Evolutionary conservation across 2,113 vertebrate species (phyloP), one percentile per base, ranked within the genome.

Genomic region (Mormyrus iriodes): DNA sequence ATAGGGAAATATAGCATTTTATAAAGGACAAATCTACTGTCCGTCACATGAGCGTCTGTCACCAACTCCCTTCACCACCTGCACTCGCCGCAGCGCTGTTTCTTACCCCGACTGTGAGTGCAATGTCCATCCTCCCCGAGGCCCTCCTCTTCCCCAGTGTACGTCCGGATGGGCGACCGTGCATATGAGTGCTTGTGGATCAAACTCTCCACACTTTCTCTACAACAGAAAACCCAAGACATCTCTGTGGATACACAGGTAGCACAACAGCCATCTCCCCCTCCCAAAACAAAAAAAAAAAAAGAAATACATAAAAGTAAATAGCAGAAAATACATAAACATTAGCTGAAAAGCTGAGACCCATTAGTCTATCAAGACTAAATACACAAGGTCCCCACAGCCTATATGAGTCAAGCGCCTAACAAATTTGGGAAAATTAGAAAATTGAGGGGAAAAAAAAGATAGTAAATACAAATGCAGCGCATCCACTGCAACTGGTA

Each of bases 171-270:
- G 0, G 98, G 98, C 0, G 98, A 99, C 83, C 98, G 96, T 89
- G 98, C 98, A 84, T 99, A 99, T 48, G 98, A 99, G 96, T 99
- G 98, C 95, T 99, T 99, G 92, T 99, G 98, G 94, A 99, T 99
- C 91, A 99, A 96, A 93, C 97, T 99, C 94, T 99, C 98, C 93
- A 99, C 98, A 76, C 98, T 99, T 96, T 99, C 98, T 95, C 98
- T 99, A 94, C 92, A 95, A 91, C 94, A 91, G 95, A 91, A 95
- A 88, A 94, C 4, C 88, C 92, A 46, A 92, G 91, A 92, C 92
- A 90, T 94, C 93, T 92, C 89, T 27, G 13, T 73, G 31, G 15
- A 88, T 27, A 88, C 17, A 19, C 73, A 79, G 73, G 35, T 79
- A 42, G 15, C 35, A 8, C 35, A 42, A 35, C 2, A 8, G 9